Evolutionary conservation across 2,113 vertebrate genomes (phyloP).

Genomic region (Tupaia chinensis): DNA sequence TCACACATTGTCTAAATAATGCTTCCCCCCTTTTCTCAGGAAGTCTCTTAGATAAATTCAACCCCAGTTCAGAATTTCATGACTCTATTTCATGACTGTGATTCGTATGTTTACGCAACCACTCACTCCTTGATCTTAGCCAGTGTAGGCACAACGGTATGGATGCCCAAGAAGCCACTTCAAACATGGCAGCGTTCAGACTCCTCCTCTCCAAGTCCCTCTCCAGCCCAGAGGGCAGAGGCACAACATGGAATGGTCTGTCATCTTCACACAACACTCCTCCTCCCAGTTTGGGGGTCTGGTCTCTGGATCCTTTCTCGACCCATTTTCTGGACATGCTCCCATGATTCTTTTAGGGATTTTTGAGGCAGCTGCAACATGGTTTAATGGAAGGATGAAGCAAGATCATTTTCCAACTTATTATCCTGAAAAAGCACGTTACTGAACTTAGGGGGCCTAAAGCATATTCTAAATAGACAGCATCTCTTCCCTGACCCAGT

Average conservation of each 20-base stretch:
- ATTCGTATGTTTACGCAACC: neutral
- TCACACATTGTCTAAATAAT: neutral
- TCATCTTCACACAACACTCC: neutral
- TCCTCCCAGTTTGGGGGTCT: neutral
- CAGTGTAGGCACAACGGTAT: neutral
- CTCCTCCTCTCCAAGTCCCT: neutral
- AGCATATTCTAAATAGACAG: neutral
- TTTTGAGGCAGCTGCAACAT: neutral
- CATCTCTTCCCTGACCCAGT: neutral
- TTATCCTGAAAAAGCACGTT: conserved; percentile 25
- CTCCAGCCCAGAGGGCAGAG: neutral
- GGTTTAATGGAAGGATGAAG: neutral
- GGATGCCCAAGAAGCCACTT: neutral
- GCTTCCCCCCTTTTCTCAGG: neutral
- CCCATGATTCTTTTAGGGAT: neutral
- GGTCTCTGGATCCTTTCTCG: neutral
- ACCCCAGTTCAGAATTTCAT: neutral
- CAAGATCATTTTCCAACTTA: neutral
- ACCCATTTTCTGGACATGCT: neutral
- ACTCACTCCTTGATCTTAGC: neutral
- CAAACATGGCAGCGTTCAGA: neutral
- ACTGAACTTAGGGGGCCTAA: neutral
- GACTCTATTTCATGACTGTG: neutral
- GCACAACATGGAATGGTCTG: neutral
- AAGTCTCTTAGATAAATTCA: neutral